Evolutionary conservation across 2,797 vertebrate genomes (phyloP).

Genomic region (Cephalopachus bancanus): DNA sequence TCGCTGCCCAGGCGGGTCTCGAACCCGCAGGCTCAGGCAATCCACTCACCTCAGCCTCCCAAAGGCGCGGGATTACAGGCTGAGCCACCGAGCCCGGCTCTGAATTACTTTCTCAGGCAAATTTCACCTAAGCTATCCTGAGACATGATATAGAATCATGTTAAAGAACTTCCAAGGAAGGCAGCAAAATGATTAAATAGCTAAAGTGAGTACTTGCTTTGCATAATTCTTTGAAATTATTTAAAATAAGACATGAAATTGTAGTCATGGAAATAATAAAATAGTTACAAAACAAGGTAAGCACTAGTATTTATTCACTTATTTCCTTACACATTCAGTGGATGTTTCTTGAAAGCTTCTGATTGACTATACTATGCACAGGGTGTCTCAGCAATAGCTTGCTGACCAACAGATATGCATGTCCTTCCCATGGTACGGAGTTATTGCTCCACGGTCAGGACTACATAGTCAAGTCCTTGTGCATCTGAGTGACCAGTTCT

Average conservation of each 20-base stretch:
- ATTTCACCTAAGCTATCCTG: background rate
- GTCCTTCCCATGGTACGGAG: background rate
- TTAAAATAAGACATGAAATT: background rate
- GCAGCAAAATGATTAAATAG: background rate
- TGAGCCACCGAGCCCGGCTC: too few relatives aligned
- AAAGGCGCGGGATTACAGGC: too few relatives aligned
- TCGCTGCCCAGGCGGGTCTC: too few relatives aligned
- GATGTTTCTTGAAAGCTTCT: background rate
- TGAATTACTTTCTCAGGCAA: background rate
- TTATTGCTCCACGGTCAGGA: background rate
- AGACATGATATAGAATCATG: background rate
- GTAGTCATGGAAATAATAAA: background rate
- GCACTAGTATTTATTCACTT: background rate
- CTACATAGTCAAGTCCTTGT: background rate
- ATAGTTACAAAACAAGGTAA: background rate
- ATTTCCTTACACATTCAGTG: background rate
- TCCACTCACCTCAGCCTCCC: too few relatives aligned
- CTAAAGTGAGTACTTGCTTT: background rate
- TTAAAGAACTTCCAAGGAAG: background rate
- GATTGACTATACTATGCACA: background rate
- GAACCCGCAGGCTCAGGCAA: too few relatives aligned
- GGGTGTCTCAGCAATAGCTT: background rate
- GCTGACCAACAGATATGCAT: too few relatives aligned
- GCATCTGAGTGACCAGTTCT: background rate
- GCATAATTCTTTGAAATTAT: background rate